phyloP scores from a whole-genome alignment of 1,140 invertebrate genomes.

The Mya arenaria region DNA sequence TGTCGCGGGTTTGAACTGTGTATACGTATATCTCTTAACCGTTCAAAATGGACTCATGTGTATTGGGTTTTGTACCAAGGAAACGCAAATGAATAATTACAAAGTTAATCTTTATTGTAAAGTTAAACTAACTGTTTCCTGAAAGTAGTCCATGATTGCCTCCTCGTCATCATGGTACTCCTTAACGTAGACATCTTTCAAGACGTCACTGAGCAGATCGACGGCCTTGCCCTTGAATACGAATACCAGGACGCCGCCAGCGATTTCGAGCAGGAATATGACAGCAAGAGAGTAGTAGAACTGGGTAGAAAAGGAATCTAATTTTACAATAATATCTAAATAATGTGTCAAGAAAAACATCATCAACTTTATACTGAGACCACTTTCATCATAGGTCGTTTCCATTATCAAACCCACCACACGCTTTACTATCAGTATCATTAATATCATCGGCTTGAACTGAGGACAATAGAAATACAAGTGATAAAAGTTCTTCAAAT shows the following conservation, averaged over 20 bases:
- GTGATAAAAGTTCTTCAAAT: too few relatives aligned
- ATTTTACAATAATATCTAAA: neutral
- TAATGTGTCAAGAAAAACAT: neutral
- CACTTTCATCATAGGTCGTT: neutral
- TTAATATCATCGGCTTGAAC: too few relatives aligned
- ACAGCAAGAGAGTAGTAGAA: conserved; percentile 93
- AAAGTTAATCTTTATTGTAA: too few relatives aligned
- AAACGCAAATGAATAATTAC: too few relatives aligned
- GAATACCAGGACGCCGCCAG: conserved; percentile 93
- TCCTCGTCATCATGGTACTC: conserved; percentile 95
- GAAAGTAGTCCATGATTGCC: conserved; percentile 95
- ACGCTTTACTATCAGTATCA: too few relatives aligned
- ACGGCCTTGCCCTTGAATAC: conserved; percentile 94
- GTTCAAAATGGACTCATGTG: too few relatives aligned
- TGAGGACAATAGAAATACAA: too few relatives aligned
- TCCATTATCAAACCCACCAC: too few relatives aligned
- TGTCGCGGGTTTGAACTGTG: too few relatives aligned
- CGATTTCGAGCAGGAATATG: conserved; percentile 94
- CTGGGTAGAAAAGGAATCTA: conserved; percentile 83
- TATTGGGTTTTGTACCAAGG: too few relatives aligned
- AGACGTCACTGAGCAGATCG: conserved; percentile 90
- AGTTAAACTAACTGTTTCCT: conserved; percentile 94
- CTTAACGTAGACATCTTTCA: conserved; percentile 93
- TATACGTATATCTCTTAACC: too few relatives aligned
- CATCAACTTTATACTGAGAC: neutral